Conservation (phyloP, 2,113 vertebrate species). For the Chauna torquata region DNA sequence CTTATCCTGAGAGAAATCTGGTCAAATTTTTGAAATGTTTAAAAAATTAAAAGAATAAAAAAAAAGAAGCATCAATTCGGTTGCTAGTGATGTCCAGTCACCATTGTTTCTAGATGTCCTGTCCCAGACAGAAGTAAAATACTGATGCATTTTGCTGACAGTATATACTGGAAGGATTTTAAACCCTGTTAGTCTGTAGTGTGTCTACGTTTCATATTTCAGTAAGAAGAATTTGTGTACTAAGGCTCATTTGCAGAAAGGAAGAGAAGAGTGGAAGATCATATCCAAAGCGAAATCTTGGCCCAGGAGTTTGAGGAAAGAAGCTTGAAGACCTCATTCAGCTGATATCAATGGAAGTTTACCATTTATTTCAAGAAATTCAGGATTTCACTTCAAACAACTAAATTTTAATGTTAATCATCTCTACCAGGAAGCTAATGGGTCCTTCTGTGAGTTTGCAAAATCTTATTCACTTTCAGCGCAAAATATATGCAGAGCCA, state of each 20-base stretch:
- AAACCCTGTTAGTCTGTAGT: neutral
- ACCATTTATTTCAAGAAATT: neutral
- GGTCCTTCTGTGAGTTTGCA: neutral
- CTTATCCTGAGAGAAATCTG: neutral
- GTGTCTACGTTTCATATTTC: neutral
- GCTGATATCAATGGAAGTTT: neutral
- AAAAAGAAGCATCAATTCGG: neutral
- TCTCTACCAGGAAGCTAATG: neutral
- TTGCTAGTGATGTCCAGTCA: neutral
- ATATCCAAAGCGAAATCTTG: neutral
- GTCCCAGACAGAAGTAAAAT: neutral
- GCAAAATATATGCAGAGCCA: rapidly evolving
- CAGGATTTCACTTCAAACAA: neutral
- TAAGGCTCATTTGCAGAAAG: neutral
- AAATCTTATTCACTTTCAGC: neutral
- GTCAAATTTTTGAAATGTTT: neutral
- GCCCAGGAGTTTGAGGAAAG: neutral
- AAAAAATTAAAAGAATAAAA: neutral
- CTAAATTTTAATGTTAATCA: neutral
- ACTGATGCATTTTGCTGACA: neutral
- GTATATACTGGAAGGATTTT: neutral
- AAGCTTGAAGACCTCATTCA: neutral
- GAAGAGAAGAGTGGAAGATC: neutral
- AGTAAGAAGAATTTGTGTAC: neutral
- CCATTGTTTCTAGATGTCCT: neutral